Conservation (phyloP, 1,140 invertebrate genomes). For the Eurosta solidaginis region DNA sequence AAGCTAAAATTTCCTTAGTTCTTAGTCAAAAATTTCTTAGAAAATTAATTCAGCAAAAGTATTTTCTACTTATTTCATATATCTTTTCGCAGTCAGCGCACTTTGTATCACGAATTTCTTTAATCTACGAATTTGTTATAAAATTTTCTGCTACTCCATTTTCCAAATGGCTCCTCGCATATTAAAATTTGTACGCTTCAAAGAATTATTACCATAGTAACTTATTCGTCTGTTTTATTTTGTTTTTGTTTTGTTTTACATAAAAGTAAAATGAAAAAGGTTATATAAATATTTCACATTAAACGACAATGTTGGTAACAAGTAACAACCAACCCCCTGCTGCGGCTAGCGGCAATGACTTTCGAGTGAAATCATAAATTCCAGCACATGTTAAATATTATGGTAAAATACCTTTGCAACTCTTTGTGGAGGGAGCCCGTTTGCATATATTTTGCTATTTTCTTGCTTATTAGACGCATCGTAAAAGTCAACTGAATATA, state of each 20-base stretch:
- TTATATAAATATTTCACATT: not conserved
- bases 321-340: not conserved
- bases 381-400: slow-evolving; percentile 26
- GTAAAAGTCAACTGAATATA: slow-evolving; percentile 19
- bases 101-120: too few relatives aligned
- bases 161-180: not conserved
- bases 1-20: too few relatives aligned
- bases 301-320: not conserved
- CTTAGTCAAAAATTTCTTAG: too few relatives aligned
- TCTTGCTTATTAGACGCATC: not conserved
- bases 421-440: too few relatives aligned
- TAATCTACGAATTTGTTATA: too few relatives aligned
- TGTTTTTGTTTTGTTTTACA: not conserved
- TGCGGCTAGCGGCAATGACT: slow-evolving; percentile 11
- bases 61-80: too few relatives aligned
- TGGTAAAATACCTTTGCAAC: not conserved
- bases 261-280: not conserved
- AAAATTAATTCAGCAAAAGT: too few relatives aligned
- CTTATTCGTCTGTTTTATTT: not conserved
- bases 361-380: slow-evolving; percentile 23
- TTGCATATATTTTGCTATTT: too few relatives aligned
- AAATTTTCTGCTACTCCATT: not conserved
- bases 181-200: not conserved
- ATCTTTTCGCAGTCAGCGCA: too few relatives aligned
- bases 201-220: slow-evolving; percentile 29